Evolutionary conservation across 2,888 invertebrate genomes (phyloP), one percentile per base, ranked within the genome.

Genomic region (Macaria notata): DNA sequence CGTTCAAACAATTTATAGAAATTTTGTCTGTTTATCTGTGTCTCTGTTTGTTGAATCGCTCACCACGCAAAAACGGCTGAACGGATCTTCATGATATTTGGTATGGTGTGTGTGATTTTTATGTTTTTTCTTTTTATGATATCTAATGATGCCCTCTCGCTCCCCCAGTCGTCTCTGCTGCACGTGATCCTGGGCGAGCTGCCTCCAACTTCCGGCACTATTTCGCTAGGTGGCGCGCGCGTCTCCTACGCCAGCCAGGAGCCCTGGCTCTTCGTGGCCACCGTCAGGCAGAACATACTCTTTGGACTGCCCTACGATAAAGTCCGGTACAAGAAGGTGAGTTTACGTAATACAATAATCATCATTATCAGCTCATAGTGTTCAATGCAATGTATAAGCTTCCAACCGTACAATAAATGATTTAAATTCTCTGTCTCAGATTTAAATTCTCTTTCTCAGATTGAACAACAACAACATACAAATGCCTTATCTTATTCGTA

Each of bases 171-270:
- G 49, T 94, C 94, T 0, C 74, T 95, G 6, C 83, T 95, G 6
- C 94, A 95, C 75, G 84, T 95, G 54, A 91, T 97, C 9, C 86
- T 97, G 62, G 94, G 94, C 9, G 97, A 97, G 81, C 79, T 97
- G 9, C 92, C 93, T 0, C 84, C 94, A 4, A 80, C 85, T 0
- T 81, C 87, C 33, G 96, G 97, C 0, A 87, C 86, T 0, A 75
- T 96, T 49, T 81, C 92, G 2, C 80, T 95, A 9, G 92, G 92
- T 1, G 96, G 96, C 4, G 81, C 79, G 1, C 84, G 83, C 3
- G 73, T 95, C n/a, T 92, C 94, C 0, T 97, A 96, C 76, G 94
- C 95, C 1, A 93, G 95, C 48, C 96, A 97, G 83, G 95, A 96
- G 69, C 94, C 97, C 0, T 97, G 97, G 97, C 81, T 95, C 1